Evolutionary conservation across 2,797 vertebrate genomes (phyloP).

Genomic region (Nannoperca obscura): DNA sequence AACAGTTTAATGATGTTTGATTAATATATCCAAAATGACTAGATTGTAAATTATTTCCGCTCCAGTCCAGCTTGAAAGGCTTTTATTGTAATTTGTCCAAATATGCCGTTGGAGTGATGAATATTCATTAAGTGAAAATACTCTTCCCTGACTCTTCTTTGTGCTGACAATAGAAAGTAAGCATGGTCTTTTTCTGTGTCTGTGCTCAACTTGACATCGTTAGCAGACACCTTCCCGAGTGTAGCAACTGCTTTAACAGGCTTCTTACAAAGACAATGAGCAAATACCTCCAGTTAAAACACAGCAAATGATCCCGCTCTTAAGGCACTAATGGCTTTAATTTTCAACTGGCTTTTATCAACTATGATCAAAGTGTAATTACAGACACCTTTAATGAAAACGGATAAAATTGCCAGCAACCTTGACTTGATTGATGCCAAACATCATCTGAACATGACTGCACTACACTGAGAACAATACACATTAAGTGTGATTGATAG

Average conservation of each 20-base stretch:
- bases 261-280: constrained; percentile 52
- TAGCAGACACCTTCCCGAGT: constrained; percentile 53
- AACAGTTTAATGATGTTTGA: constrained; percentile 50
- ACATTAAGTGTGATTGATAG: constrained; percentile 68
- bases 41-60: constrained; percentile 33
- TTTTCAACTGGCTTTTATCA: constrained; percentile 69
- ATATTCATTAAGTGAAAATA: constrained; percentile 71
- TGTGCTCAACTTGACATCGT: constrained; percentile 50
- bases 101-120: constrained; percentile 66
- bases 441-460: constrained; percentile 68
- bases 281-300: constrained; percentile 58
- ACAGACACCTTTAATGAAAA: constrained; percentile 70
- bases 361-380: constrained; percentile 68
- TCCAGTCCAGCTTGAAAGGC: constrained; percentile 50
- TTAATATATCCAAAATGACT: constrained; percentile 56
- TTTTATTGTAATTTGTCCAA: constrained; percentile 71
- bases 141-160: constrained; percentile 61
- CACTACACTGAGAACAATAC: constrained; percentile 58
- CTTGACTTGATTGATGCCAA: constrained; percentile 72
- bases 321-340: constrained; percentile 58
- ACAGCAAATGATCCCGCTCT: constrained; percentile 52
- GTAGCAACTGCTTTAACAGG: constrained; percentile 41
- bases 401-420: constrained; percentile 61
- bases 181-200: constrained; percentile 47
- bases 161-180: constrained; percentile 61